These are phyloP conservation scores for Frieseomelitta varia DNA, from an alignment of 1,140 invertebrate species.

Conservation along the genomic window DNA sequence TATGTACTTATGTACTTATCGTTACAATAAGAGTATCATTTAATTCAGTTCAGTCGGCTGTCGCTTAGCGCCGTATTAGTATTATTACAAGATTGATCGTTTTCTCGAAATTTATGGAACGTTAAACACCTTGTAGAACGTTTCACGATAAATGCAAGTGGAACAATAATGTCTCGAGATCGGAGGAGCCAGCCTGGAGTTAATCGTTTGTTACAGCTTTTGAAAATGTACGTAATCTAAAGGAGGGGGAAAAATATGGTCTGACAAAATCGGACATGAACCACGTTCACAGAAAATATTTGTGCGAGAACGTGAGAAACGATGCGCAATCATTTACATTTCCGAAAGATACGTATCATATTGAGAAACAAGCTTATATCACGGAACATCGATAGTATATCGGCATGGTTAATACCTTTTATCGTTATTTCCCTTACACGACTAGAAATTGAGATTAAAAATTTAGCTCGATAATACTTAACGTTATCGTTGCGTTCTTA, in stretches of 20 bases:
- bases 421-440: constrained; percentile 30
- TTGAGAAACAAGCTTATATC: neutral
- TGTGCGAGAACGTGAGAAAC: neutral
- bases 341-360: neutral
- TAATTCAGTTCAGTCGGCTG: constrained; percentile 7
- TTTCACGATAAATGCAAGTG: neutral
- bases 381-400: neutral
- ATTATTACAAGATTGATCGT: neutral
- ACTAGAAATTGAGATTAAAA: constrained; percentile 54
- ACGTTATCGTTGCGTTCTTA: constrained; percentile 25
- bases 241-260: too few species aligned
- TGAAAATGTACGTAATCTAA: neutral
- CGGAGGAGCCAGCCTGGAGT: neutral
- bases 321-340: neutral
- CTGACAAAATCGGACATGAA: neutral
- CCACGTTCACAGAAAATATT: neutral
- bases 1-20: neutral
- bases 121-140: neutral
- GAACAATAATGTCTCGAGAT: neutral
- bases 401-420: neutral
- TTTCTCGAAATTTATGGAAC: neutral
- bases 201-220: neutral
- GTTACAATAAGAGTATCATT: neutral
- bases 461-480: constrained; percentile 37
- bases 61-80: neutral